These are phyloP conservation scores for Pyrochroa serraticornis DNA, from an alignment of 2,888 invertebrate genomes.

Conservation along the genomic window DNA sequence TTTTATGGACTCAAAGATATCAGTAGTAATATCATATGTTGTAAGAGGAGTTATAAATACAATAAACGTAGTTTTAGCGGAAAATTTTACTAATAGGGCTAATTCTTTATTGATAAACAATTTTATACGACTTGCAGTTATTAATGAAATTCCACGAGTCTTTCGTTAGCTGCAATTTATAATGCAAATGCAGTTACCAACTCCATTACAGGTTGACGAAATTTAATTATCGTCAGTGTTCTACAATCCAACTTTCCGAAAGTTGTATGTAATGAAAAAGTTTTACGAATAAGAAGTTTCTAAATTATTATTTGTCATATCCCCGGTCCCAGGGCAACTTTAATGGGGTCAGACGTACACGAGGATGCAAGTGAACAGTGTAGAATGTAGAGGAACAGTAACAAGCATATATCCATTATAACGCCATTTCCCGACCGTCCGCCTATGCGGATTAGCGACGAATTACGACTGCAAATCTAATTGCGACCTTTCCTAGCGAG, in stretches of 20 bases:
- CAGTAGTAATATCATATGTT: no score
- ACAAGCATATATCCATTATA: conserved; percentile 27
- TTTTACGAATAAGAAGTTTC: conserved; percentile 34
- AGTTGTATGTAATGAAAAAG: conserved; percentile 31
- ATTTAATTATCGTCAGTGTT: conserved; percentile 37
- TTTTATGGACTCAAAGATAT: no score
- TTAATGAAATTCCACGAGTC: not conserved
- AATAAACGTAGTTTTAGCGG: no score
- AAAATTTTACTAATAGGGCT: no score
- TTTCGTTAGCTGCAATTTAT: conserved; percentile 26
- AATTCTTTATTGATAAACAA: no score
- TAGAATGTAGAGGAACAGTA: conserved; percentile 5
- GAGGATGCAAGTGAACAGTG: conserved; percentile 1
- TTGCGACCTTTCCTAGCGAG: no score
- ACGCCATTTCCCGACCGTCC: conserved; percentile 23
- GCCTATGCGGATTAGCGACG: conserved; percentile 35
- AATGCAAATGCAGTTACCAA: conserved; percentile 37
- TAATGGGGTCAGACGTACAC: conserved; percentile 13
- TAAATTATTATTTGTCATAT: conserved; percentile 37
- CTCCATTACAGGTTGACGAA: conserved; percentile 38
- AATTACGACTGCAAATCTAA: conserved; percentile 33
- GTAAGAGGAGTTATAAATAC: no score
- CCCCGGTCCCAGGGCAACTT: conserved; percentile 21
- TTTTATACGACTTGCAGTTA: no score
- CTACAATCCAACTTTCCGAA: conserved; percentile 28